Evolutionary conservation across 2,113 vertebrate species (phyloP).

Genomic region (Bucco capensis): DNA sequence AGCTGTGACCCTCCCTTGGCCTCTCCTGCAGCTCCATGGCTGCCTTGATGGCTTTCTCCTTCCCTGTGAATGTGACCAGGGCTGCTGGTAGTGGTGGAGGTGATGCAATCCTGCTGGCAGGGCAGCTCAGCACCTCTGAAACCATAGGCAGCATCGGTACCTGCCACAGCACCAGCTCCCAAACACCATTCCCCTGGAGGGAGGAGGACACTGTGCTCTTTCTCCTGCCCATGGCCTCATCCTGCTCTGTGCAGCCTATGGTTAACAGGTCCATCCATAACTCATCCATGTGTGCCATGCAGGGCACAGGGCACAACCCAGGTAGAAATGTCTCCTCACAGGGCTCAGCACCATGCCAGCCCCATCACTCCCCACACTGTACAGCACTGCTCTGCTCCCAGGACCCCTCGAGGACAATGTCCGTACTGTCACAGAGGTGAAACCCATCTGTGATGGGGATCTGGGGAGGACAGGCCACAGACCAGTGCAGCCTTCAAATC

Average conservation of each 20-base stretch:
- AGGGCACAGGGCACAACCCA: neutral
- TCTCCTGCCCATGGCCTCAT: neutral
- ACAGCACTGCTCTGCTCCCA: too few species aligned
- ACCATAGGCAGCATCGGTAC: neutral
- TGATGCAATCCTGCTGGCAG: neutral
- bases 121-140: neutral
- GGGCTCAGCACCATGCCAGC: neutral
- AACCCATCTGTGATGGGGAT: fast-evolving
- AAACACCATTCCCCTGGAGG: neutral
- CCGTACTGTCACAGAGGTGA: neutral
- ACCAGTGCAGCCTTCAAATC: neutral
- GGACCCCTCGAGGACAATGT: fast-evolving
- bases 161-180: neutral
- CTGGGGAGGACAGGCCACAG: neutral
- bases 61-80: fast-evolving
- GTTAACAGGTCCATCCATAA: fast-evolving
- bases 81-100: neutral
- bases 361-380: neutral
- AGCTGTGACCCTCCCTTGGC: neutral
- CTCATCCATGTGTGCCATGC: fast-evolving
- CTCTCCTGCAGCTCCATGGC: neutral
- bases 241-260: neutral
- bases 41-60: fast-evolving
- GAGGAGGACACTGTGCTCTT: neutral
- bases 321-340: fast-evolving